Evolutionary conservation across 2,113 vertebrate genomes (phyloP).

Genomic region (Noturus placidus): DNA sequence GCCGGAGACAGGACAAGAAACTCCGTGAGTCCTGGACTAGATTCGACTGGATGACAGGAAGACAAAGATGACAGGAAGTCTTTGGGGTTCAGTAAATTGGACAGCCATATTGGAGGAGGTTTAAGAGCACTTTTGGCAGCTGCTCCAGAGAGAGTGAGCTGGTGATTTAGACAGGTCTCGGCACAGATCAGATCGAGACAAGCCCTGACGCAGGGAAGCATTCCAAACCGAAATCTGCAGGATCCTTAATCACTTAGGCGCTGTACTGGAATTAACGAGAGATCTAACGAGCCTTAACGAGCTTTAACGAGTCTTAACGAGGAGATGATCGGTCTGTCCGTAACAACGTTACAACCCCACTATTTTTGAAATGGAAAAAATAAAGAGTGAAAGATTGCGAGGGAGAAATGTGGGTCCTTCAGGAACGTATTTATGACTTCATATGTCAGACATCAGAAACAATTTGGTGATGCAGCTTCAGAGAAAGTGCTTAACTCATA

Average conservation of each 20-base stretch:
- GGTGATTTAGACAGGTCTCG: conserved; percentile 13
- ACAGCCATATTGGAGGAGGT: conserved; percentile 47
- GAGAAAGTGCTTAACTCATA: background rate
- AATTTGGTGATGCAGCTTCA: background rate
- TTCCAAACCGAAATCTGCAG: conserved; percentile 29
- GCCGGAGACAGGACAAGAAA: conserved; percentile 15
- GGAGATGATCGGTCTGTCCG: conserved; percentile 35
- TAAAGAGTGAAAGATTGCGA: background rate
- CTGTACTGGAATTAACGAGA: conserved; percentile 54
- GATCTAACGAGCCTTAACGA: conserved; percentile 31
- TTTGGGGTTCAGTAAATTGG: conserved; percentile 47
- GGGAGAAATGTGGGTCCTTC: background rate
- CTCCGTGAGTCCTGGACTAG: conserved; percentile 38
- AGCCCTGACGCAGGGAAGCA: background rate
- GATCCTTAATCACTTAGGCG: conserved; percentile 51
- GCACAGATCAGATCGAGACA: background rate
- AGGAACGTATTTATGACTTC: background rate
- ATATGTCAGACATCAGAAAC: background rate
- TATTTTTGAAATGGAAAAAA: background rate
- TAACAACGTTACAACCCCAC: background rate
- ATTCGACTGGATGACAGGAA: conserved; percentile 45
- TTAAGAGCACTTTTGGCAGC: conserved; percentile 46
- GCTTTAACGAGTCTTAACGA: conserved; percentile 39
- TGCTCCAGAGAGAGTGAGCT: conserved; percentile 25
- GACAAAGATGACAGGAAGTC: conserved; percentile 38